A percentile compares a stretch with the other conserved stretches of the same genome.
These are phyloP conservation scores for Charadrius vociferus DNA, from an alignment of 2,113 vertebrate genomes.

Conservation along the genomic window DNA sequence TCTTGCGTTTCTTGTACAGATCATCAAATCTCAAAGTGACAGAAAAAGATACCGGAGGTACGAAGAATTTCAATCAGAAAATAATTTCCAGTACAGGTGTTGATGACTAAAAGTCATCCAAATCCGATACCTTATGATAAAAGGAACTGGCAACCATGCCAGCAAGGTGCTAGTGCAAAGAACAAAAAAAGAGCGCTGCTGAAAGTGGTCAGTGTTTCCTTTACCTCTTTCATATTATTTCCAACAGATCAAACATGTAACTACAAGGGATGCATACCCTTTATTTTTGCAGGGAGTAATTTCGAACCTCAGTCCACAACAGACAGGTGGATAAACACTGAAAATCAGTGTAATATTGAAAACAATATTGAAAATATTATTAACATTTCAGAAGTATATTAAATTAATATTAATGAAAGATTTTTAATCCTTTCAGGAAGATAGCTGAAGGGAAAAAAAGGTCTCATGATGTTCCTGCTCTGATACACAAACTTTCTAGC, in stretches of 20 bases:
- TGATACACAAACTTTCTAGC: neutral
- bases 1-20: neutral
- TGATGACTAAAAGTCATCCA: neutral
- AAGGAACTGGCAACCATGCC: neutral
- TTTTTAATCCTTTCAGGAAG: neutral
- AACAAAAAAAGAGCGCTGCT: neutral
- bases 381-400: neutral
- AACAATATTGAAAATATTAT: neutral
- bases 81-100: neutral
- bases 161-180: neutral
- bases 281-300: neutral
- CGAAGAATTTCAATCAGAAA: neutral
- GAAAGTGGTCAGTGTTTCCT: neutral
- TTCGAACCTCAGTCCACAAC: neutral
- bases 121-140: neutral
- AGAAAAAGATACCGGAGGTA: neutral
- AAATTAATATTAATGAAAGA: neutral
- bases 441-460: neutral
- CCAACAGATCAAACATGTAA: neutral
- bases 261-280: neutral
- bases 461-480: neutral
- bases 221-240: neutral
- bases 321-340: neutral
- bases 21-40: neutral
- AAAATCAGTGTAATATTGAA: neutral